Conservation (phyloP, 2,888 invertebrate species). For the Miltochrista miniata region DNA sequence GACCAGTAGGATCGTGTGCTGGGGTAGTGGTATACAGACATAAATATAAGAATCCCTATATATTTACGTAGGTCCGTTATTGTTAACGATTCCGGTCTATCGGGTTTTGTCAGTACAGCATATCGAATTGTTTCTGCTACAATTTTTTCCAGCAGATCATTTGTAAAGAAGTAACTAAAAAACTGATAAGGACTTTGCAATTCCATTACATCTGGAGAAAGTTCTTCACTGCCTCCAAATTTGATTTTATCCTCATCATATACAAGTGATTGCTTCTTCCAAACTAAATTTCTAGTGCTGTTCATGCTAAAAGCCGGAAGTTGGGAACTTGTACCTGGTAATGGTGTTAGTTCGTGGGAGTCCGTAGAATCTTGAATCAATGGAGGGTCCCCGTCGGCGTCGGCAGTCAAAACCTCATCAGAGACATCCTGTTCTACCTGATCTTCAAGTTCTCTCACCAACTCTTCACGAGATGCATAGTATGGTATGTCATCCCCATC, state of each 20-base stretch:
- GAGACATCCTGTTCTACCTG: conserved; percentile 2
- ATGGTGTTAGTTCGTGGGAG: too few relatives aligned
- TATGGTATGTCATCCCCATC: conserved; percentile 25
- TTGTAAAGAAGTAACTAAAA: conserved; percentile 21
- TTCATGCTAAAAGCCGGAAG: conserved; percentile 13
- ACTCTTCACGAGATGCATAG: conserved; percentile 15
- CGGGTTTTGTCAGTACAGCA: conserved; percentile 20
- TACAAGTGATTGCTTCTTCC: conserved; percentile 21
- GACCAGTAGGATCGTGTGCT: conserved; percentile 31
- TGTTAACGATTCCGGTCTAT: conserved; percentile 14
- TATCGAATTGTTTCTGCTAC: conserved; percentile 20
- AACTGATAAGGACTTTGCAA: too few relatives aligned
- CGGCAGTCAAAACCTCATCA: neutral
- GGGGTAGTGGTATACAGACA: conserved; percentile 20
- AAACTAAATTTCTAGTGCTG: conserved; percentile 21
- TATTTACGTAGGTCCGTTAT: conserved; percentile 5
- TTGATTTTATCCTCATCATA: conserved; percentile 21
- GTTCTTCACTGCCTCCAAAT: too few relatives aligned
- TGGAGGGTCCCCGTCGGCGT: conserved; percentile 7
- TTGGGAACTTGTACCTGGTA: too few relatives aligned
- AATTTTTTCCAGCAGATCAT: conserved; percentile 23
- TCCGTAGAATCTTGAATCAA: conserved; percentile 19
- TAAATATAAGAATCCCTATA: conserved; percentile 19
- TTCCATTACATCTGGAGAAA: too few relatives aligned
- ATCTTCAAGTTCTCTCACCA: conserved; percentile 14